Conservation (phyloP, 1,140 invertebrate genomes). For the Ruditapes philippinarum region DNA sequence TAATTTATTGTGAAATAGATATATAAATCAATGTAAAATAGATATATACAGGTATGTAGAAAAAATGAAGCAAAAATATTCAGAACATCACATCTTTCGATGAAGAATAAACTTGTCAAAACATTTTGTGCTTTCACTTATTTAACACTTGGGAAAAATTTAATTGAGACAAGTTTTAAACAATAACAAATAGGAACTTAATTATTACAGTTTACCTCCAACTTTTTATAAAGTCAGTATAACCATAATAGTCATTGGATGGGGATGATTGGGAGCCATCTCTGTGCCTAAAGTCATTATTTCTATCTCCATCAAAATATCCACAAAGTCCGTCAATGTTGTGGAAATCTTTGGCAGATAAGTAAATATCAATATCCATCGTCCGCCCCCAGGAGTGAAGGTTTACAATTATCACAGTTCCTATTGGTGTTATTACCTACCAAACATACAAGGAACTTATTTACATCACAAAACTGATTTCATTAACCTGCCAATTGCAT, state of each 20-base stretch:
- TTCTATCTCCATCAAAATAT: background rate
- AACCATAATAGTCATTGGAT: background rate
- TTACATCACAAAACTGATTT: too few relatives aligned
- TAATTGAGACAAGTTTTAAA: too few relatives aligned
- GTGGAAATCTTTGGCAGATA: conserved; percentile 11
- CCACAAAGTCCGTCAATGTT: conserved; percentile 44
- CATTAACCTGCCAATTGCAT: too few relatives aligned
- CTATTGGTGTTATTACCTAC: background rate
- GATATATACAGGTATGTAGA: too few relatives aligned
- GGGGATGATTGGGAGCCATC: background rate
- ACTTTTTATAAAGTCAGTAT: background rate
- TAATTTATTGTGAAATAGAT: too few relatives aligned
- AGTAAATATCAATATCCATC: background rate
- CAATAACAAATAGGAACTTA: too few relatives aligned
- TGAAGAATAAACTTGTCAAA: too few relatives aligned
- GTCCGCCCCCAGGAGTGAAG: background rate
- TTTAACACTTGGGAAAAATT: too few relatives aligned
- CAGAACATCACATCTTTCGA: too few relatives aligned
- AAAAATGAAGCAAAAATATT: too few relatives aligned
- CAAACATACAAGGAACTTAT: background rate
- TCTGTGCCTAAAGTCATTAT: conserved; percentile 9
- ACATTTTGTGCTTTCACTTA: too few relatives aligned
- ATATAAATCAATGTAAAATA: too few relatives aligned
- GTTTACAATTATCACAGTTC: background rate
- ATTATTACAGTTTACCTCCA: background rate